phyloP scores from a whole-genome alignment of 2,888 invertebrate genomes.

The Drosophila testacea region DNA sequence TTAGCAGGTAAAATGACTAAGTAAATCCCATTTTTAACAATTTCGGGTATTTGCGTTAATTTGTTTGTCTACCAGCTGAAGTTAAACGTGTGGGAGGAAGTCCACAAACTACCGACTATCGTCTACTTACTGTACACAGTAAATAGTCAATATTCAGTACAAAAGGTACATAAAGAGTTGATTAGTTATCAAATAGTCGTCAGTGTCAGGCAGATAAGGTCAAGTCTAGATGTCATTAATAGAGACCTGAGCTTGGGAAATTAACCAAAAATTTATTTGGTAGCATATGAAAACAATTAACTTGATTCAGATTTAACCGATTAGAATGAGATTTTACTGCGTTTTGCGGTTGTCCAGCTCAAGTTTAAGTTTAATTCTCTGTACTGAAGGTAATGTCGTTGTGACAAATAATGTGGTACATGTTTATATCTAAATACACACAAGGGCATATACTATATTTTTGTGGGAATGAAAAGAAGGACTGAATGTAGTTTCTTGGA shows the following conservation, averaged over 20 bases:
- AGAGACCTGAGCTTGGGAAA: slow-evolving; percentile 36
- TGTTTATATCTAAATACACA: background rate
- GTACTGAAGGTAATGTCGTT: slow-evolving; percentile 11
- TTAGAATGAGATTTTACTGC: slow-evolving; percentile 53
- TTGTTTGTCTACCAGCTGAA: slow-evolving; percentile 29
- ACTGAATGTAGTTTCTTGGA: background rate
- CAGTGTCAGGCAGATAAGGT: slow-evolving; percentile 38
- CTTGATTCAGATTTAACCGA: slow-evolving; percentile 29
- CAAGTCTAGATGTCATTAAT: slow-evolving; percentile 17
- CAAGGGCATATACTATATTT: slow-evolving; percentile 10
- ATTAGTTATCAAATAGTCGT: slow-evolving; percentile 43
- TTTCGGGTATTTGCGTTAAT: slow-evolving; percentile 55
- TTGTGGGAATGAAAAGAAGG: slow-evolving; percentile 10
- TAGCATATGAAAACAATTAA: slow-evolving; percentile 39
- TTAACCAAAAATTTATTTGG: slow-evolving; percentile 24
- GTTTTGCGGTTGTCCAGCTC: slow-evolving; percentile 57
- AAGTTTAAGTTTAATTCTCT: slow-evolving; percentile 16
- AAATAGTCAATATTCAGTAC: slow-evolving; percentile 31
- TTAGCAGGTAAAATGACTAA: slow-evolving; percentile 63
- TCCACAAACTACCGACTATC: slow-evolving; percentile 5
- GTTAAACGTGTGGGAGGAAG: slow-evolving; percentile 42
- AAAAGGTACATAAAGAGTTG: slow-evolving; percentile 37
- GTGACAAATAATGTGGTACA: slow-evolving; percentile 16
- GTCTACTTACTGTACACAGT: background rate
- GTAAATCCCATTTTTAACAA: slow-evolving; percentile 34